Base-by-base conservation (phyloP, 2,888 invertebrate species). In the Synergus laeviventris region DNA sequence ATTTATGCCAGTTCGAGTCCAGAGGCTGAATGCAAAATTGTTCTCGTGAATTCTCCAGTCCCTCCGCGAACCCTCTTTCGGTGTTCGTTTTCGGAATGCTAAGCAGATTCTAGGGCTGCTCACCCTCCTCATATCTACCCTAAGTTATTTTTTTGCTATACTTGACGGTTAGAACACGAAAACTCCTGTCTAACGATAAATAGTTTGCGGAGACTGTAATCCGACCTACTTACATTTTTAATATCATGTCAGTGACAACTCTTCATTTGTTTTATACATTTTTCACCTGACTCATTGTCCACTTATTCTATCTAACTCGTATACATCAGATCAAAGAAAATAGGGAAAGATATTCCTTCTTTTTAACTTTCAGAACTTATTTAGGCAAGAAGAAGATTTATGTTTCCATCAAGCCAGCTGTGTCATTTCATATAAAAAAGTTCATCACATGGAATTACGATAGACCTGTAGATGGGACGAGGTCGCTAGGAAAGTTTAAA, bases 141-240 rank as follows among this genome's bases (percentile, higher is more conserved):
- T 75, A 59, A 76, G 75, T 79, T 79, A 79, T 78, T 81, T 81
- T 80, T 76, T 75, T 62, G n/a, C 75, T 78, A 81, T 78, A 74
- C 77, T 73, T 18, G 64, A 76, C 73, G 42, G 59, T 64, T 38
- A 75, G 42, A 61, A 70, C 61, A 64, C 64, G 75, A 39, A 62
- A 70, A 49, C 66, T 21, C 56, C 77, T 77, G 66, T 78, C 74
- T 21, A 18, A 14, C 45, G 14, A 64, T 24, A 14, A 66, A 45
- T 59, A 24, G 24, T 59, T 66, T 45, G 24, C 24, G 16, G 14
- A 31, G 31, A 18, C 31, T 31, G 45, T 70, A 70, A 70, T 49
- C 70, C 5, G 24, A 70, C 49, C 70, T 16, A 49, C 45, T 70
- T 45, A 70, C 70, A 70, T 70, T 12, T 70, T 36, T 49, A 70